Evolutionary conservation across 2,797 vertebrate species (phyloP).

Genomic region (Micromesistius poutassou): DNA sequence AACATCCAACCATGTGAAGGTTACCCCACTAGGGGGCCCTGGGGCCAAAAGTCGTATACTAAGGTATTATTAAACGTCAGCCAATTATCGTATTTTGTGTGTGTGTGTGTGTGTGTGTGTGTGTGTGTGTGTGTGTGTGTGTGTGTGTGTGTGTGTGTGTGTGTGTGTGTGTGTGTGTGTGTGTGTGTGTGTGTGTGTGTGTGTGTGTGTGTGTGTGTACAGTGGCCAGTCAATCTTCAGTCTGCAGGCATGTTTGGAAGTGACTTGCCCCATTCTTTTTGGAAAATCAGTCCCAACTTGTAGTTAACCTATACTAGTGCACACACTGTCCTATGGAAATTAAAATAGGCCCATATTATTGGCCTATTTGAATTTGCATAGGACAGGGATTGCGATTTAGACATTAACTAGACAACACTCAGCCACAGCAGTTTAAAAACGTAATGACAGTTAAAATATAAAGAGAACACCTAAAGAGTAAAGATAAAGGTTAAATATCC

Average conservation of each 20-base stretch:
- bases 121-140: background rate
- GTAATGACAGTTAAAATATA: background rate
- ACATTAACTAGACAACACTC: background rate
- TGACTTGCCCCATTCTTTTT: background rate
- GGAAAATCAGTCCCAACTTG: background rate
- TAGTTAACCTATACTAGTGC: background rate
- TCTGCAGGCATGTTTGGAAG: background rate
- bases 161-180: no score
- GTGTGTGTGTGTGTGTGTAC: no score
- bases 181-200: no score
- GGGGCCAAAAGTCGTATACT: background rate
- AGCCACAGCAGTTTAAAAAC: background rate
- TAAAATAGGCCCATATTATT: no score
- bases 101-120: no score
- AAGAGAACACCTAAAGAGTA: background rate
- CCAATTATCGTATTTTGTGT: background rate
- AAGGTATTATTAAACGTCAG: background rate
- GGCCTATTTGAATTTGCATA: background rate
- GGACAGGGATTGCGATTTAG: background rate
- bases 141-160: no score
- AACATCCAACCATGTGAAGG: background rate
- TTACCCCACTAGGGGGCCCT: background rate
- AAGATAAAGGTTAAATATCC: background rate
- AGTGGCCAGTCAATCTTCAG: no score
- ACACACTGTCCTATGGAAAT: no score